Evolutionary conservation across 1,140 invertebrate species (phyloP).

Genomic region (Lasioglossum baleicum): DNA sequence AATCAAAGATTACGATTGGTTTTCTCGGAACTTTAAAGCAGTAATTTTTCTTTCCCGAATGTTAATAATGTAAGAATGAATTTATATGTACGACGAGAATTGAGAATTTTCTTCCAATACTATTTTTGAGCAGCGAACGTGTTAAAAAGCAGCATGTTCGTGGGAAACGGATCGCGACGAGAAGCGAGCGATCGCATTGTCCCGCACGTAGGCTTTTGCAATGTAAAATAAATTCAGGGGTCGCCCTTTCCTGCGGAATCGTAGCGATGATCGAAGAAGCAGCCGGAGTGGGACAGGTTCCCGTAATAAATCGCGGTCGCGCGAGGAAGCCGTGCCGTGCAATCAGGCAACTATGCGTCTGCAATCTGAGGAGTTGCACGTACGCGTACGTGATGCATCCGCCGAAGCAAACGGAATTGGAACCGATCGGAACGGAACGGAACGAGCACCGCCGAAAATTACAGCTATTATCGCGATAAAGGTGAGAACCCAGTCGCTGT

Average conservation of each 20-base stretch:
- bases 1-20: too few relatives aligned
- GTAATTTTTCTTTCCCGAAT: too few relatives aligned
- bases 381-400: conserved; percentile 43
- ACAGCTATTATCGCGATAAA: conserved; percentile 69
- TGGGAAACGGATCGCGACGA: too few relatives aligned
- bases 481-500: conserved; percentile 65
- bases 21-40: too few relatives aligned
- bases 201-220: too few relatives aligned
- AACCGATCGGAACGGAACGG: not conserved
- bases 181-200: too few relatives aligned
- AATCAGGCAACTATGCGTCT: conserved; percentile 60
- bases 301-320: conserved; percentile 66
- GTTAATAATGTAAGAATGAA: too few relatives aligned
- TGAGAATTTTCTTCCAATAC: too few relatives aligned
- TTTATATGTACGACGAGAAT: too few relatives aligned
- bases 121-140: too few relatives aligned
- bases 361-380: conserved; percentile 54
- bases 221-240: conserved; percentile 5
- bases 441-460: conserved; percentile 60
- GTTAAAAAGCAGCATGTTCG: too few relatives aligned
- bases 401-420: not conserved
- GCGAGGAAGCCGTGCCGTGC: conserved; percentile 55
- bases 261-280: conserved; percentile 11
- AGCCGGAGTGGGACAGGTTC: conserved; percentile 26
- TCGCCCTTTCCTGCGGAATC: not conserved